These are phyloP conservation scores for Phlogophora meticulosa DNA, from an alignment of 2,888 invertebrate species.

Conservation along the genomic window DNA sequence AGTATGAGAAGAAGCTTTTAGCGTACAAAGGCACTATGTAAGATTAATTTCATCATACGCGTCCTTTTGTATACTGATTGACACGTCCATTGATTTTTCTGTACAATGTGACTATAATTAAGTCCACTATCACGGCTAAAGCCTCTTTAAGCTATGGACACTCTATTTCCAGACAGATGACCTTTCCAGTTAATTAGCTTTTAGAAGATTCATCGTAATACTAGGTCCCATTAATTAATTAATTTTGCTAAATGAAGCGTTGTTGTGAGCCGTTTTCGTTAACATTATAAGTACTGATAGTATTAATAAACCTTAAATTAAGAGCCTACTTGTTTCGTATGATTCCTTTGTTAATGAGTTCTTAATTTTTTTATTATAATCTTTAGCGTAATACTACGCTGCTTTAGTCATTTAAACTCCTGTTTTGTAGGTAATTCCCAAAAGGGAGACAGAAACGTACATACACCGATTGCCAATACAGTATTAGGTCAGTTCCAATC, in stretches of 20 bases:
- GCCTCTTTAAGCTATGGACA: conserved; percentile 11
- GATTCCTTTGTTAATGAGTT: neutral
- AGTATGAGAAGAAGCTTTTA: neutral
- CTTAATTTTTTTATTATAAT: neutral
- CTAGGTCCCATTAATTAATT: conserved; percentile 52
- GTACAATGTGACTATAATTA: conserved; percentile 13
- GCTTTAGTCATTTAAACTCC: conserved; percentile 3
- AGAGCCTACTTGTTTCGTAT: neutral
- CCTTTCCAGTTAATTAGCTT: conserved; percentile 61
- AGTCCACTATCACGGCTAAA: conserved; percentile 23
- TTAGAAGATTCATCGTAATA: conserved; percentile 53
- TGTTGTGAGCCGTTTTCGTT: conserved; percentile 32
- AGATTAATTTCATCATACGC: conserved; percentile 2
- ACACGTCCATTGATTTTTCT: conserved; percentile 21
- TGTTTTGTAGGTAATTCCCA: conserved; percentile 27
- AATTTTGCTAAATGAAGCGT: conserved; percentile 45
- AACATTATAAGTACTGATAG: conserved; percentile 19
- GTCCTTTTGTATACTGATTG: neutral
- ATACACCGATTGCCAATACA: conserved; percentile 54
- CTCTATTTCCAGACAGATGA: conserved; percentile 56
- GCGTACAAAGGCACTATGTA: neutral
- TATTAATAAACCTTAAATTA: conserved; percentile 15
- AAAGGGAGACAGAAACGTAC: conserved; percentile 41
- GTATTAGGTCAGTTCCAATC: conserved; percentile 59
- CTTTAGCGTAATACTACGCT: neutral